Percentiles rank a stretch among this genome's conserved stretches.
Conservation (phyloP, 2,113 vertebrate species). For the Octodon degus region DNA sequence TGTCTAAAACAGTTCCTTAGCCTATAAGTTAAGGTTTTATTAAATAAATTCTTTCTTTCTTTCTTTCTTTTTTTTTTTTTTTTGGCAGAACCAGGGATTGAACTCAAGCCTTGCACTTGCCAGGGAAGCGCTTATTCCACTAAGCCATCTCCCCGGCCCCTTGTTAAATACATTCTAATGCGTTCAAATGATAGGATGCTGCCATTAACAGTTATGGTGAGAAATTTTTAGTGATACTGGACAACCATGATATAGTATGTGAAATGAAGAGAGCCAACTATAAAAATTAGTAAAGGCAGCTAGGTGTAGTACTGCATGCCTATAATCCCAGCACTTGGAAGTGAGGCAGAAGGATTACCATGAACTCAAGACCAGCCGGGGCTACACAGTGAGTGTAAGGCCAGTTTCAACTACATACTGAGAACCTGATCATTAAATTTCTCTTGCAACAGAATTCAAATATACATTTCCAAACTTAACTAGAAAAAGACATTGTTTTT, state of each 20-base stretch:
- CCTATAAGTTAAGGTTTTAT: background rate
- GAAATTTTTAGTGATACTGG: background rate
- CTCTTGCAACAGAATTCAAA: background rate
- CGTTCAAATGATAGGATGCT: background rate
- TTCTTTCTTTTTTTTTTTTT: too few relatives aligned
- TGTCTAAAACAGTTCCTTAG: background rate
- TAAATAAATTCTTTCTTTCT: background rate
- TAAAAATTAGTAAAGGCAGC: background rate
- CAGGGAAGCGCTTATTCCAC: too few relatives aligned
- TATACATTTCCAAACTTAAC: background rate
- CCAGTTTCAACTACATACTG: background rate
- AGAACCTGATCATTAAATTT: background rate
- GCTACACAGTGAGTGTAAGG: background rate
- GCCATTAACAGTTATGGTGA: background rate
- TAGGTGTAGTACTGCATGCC: background rate
- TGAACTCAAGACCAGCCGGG: background rate
- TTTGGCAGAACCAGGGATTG: too few relatives aligned
- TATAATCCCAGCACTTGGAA: background rate
- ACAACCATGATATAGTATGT: background rate
- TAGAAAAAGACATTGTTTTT: background rate
- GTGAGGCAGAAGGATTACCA: background rate
- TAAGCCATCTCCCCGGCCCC: too few relatives aligned
- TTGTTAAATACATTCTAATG: background rate
- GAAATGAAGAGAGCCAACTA: background rate
- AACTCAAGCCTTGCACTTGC: too few relatives aligned